A percentile compares a stretch with the other conserved stretches of the same genome.
These are phyloP conservation scores for Scomberomorus guttatus DNA, from an alignment of 2,797 vertebrate genomes.

Conservation along the genomic window DNA sequence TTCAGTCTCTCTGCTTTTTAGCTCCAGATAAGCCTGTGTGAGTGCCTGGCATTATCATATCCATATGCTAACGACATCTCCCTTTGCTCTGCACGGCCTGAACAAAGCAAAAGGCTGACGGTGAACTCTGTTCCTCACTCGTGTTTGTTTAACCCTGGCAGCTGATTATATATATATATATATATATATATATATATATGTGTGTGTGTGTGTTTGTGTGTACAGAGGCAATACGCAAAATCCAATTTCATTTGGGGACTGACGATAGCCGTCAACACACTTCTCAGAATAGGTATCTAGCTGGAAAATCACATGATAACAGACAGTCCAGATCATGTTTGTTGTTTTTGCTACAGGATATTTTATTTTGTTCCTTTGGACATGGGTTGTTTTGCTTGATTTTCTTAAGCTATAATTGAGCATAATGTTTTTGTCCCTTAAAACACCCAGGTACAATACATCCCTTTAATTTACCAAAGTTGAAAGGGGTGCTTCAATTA, in stretches of 20 bases:
- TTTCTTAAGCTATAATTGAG: neutral
- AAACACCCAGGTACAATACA: neutral
- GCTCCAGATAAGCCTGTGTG: slow-evolving; percentile 51
- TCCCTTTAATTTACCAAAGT: neutral
- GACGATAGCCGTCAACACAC: neutral
- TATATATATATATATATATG: no score
- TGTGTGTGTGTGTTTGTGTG: no score
- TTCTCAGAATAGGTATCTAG: slow-evolving; percentile 22
- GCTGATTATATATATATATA: no score
- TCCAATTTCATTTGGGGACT: slow-evolving; percentile 18
- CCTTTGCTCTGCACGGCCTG: slow-evolving; percentile 3
- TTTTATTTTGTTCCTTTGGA: slow-evolving; percentile 5
- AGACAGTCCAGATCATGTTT: neutral
- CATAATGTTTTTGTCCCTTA: neutral
- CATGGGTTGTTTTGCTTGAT: neutral
- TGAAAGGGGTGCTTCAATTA: neutral
- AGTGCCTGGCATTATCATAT: slow-evolving; percentile 50
- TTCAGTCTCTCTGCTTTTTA: slow-evolving; percentile 23
- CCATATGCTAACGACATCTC: slow-evolving; percentile 42
- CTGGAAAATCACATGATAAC: slow-evolving; percentile 45
- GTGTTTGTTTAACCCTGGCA: slow-evolving; percentile 41
- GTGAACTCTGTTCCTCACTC: slow-evolving; percentile 39
- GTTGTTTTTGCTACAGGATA: neutral
- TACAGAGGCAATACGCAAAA: slow-evolving; percentile 13
- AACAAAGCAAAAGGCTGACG: slow-evolving; percentile 34